These are phyloP conservation scores for Cottoperca gobio DNA, from an alignment of 2,797 vertebrate genomes.

Conservation along the genomic window DNA sequence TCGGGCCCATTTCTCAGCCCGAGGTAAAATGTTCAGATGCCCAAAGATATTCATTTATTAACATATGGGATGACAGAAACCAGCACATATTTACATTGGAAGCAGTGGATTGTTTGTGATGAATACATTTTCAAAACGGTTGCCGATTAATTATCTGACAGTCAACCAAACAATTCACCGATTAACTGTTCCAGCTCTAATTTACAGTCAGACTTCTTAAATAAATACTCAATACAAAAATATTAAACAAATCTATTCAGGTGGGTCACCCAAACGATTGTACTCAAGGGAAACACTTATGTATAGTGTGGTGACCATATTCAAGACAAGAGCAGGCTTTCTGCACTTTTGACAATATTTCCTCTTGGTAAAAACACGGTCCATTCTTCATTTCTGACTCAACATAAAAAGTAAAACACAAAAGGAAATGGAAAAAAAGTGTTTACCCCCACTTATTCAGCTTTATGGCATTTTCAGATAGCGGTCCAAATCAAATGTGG, in stretches of 20 bases:
- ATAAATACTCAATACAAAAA: neutral
- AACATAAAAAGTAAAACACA: no score
- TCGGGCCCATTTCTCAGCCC: no score
- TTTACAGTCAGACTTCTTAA: neutral
- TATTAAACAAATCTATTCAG: neutral
- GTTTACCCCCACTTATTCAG: neutral
- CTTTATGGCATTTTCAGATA: neutral
- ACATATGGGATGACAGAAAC: neutral
- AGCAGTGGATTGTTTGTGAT: neutral
- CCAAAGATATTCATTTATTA: neutral
- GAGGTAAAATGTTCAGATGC: neutral
- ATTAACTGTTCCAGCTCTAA: neutral
- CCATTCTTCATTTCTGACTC: neutral
- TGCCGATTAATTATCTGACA: neutral
- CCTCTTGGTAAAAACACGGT: neutral
- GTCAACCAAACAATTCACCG: neutral
- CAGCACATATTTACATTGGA: neutral
- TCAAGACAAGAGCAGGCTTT: neutral
- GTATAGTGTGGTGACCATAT: neutral
- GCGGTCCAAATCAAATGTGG: neutral
- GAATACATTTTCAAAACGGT: neutral
- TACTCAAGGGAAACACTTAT: neutral
- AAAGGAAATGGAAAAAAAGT: neutral
- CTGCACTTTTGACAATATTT: neutral
- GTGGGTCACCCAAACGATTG: neutral